phyloP scores from a whole-genome alignment of 2,797 vertebrate genomes.

The Argentina silus region DNA sequence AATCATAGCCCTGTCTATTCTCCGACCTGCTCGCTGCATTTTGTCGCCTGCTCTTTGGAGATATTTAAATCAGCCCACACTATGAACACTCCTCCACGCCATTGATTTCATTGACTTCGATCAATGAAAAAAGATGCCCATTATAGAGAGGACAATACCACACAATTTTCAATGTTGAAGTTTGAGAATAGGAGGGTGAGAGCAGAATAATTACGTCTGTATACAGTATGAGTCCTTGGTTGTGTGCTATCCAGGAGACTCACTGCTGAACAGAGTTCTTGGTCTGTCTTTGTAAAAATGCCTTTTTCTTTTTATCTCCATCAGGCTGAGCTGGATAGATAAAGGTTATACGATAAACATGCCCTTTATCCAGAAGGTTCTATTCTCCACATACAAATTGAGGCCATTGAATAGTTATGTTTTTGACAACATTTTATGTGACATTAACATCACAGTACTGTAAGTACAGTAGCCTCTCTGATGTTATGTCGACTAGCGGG shows the following conservation, averaged over 20 bases:
- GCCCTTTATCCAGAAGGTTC: background rate
- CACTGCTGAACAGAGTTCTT: background rate
- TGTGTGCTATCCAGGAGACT: background rate
- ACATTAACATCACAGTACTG: too few species aligned
- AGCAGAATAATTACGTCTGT: constrained; percentile 54
- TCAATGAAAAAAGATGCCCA: constrained; percentile 40
- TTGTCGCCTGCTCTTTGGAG: constrained; percentile 36
- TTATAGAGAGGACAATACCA: constrained; percentile 47
- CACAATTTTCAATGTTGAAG: constrained; percentile 40
- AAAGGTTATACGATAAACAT: too few species aligned
- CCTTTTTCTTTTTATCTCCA: too few species aligned
- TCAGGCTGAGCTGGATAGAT: too few species aligned
- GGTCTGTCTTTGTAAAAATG: too few species aligned
- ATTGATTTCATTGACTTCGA: constrained; percentile 27
- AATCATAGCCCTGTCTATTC: constrained; percentile 60
- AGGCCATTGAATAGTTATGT: too few species aligned
- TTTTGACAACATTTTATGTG: too few species aligned
- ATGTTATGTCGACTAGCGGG: background rate
- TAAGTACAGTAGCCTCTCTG: background rate
- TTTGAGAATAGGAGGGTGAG: constrained; percentile 41
- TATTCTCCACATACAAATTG: background rate
- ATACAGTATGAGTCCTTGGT: constrained; percentile 20
- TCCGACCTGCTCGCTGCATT: constrained; percentile 55
- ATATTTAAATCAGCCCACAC: constrained; percentile 35
- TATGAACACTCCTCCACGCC: constrained; percentile 32